phyloP scores from a whole-genome alignment of 2,113 vertebrate genomes.

The Brachyhypopomus gauderio region DNA sequence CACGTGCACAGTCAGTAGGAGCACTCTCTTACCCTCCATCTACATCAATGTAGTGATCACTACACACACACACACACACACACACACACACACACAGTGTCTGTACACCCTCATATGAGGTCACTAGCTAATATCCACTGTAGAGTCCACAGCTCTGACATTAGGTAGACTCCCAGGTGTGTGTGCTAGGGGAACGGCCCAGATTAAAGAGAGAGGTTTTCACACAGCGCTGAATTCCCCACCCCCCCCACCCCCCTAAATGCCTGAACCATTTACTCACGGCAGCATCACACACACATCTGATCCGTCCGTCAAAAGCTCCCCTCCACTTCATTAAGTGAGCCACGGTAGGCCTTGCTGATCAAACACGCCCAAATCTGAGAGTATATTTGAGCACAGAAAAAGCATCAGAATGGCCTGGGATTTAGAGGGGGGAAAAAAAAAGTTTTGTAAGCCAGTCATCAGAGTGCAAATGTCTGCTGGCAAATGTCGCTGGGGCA shows the following conservation, averaged over 20 bases:
- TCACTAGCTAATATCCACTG: slow-evolving; percentile 38
- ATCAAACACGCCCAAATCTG: slow-evolving; percentile 1
- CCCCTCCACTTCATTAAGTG: slow-evolving; percentile 1
- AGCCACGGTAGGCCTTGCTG: background rate
- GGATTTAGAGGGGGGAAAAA: no score
- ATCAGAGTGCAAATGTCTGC: no score
- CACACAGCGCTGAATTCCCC: slow-evolving; percentile 24
- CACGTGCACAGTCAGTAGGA: no score
- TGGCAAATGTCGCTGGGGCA: background rate
- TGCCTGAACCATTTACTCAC: slow-evolving; percentile 40
- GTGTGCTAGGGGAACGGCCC: slow-evolving; percentile 38
- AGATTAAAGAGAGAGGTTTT: slow-evolving; percentile 45
- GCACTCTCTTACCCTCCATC: no score
- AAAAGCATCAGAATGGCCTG: background rate
- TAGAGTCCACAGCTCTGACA: slow-evolving; percentile 46
- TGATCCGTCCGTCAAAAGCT: slow-evolving; percentile 21
- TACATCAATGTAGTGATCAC: background rate
- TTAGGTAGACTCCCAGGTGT: slow-evolving; percentile 37
- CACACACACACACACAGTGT: slow-evolving; percentile 10
- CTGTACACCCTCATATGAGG: slow-evolving; percentile 31
- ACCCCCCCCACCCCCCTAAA: slow-evolving; percentile 34
- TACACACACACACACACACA: background rate
- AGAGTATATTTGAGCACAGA: background rate
- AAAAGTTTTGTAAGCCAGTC: background rate
- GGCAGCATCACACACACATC: background rate